Base-by-base conservation (phyloP, 2,797 vertebrate species). In the Siniperca obscura region DNA sequence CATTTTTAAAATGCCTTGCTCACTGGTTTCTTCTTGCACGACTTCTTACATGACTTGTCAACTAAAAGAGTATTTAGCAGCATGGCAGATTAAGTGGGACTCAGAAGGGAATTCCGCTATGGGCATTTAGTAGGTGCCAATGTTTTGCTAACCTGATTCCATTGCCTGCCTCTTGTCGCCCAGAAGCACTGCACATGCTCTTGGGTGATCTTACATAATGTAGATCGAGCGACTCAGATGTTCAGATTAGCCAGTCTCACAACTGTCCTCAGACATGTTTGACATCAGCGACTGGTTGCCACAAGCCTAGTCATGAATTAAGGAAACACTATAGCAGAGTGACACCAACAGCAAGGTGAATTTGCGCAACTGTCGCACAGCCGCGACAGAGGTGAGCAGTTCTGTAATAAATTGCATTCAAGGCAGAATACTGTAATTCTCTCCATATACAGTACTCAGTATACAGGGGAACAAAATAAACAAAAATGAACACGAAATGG, bases 61-160 rank as follows among this genome's bases (percentile, higher is more conserved):
- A 9, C 50, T 79, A 16, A 36, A 10, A 7, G 25, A 61, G 6
- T 17, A 13, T 80, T 48, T 34, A 55, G 42, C 40, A 30, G 46
- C 17, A 44, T 7, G 12, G 44, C 48, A 59, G 17, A 46, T 57
- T 27, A 53, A 57, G 66, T 50, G 13, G 53, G n/a, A 64, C 38
- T 59, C 36, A 40, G 48, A 12, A 53, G 16, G 62, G 34, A 7
- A 55, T 30, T 60, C 25, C 36, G 56, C 13, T 13, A 4, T 40
- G 59, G 30, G 44, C 16, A 38, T 66, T 44, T 72, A 50, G 21
- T 69, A 70, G 66, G 44, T 76, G 56, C 40, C 11, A 5, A 0
- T 64, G 30, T 81, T 46, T 50, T 69, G 38, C 19, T 34, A 22
- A 27, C 48, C 50, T 57, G 68, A 72, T 69, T 62, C 34, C 36